These are phyloP conservation scores for Zoanthus sociatus DNA, from an alignment of 92 coral and sea anemone species.

Conservation along the genomic window DNA sequence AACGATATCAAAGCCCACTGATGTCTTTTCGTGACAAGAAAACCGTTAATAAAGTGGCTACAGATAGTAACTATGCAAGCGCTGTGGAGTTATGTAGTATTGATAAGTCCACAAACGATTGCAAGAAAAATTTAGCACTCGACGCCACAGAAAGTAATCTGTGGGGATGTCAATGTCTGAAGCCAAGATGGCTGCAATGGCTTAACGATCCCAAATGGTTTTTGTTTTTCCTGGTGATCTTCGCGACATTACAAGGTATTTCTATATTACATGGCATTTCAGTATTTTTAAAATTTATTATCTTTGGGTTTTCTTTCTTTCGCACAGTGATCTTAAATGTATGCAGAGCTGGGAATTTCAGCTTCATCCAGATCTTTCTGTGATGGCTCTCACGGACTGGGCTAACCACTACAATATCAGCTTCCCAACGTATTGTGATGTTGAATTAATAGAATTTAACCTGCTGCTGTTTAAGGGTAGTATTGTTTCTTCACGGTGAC, in stretches of 20 bases:
- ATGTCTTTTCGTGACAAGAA: neutral
- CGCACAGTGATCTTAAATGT: no score
- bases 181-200: slow-evolving; percentile 68
- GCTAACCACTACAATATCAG: no score
- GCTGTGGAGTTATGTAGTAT: slow-evolving; percentile 13
- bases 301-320: neutral
- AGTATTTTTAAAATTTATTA: neutral
- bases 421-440: no score
- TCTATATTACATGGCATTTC: neutral
- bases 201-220: slow-evolving; percentile 73
- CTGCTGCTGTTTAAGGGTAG: no score
- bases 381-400: no score
- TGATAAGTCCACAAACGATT: neutral
- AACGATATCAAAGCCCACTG: neutral
- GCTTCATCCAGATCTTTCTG: no score
- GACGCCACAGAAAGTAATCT: neutral
- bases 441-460: no score
- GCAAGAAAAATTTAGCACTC: neutral
- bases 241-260: slow-evolving; percentile 76
- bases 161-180: slow-evolving; percentile 77
- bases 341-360: no score
- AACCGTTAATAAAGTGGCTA: neutral
- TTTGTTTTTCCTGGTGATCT: slow-evolving; percentile 69
- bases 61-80: neutral
- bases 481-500: no score